Percentiles rank a stretch among this genome's conserved stretches.
These are phyloP conservation scores for Hypanus sabinus DNA, from an alignment of 2,113 vertebrate species.

Conservation along the genomic window DNA sequence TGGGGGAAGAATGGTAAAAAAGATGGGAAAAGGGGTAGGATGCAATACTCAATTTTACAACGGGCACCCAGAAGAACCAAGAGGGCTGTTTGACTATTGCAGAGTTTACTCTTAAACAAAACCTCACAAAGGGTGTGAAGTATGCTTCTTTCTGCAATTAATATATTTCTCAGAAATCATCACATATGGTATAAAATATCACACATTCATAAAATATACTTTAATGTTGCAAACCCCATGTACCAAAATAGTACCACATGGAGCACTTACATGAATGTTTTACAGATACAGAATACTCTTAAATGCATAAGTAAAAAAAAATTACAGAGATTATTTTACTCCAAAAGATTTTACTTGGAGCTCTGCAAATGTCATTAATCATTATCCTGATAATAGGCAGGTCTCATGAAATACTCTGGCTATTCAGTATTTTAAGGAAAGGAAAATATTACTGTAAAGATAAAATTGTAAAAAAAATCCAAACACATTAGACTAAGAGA, in stretches of 20 bases:
- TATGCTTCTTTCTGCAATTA: conserved; percentile 17
- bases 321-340: neutral
- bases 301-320: conserved; percentile 21
- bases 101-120: neutral
- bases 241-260: conserved; percentile 36
- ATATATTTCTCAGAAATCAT: conserved; percentile 27
- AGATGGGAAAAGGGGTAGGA: neutral
- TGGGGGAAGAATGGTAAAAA: too few relatives aligned
- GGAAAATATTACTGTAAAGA: conserved; percentile 21
- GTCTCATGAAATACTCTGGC: neutral
- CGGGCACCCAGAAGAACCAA: neutral
- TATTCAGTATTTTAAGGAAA: conserved; percentile 16
- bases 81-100: neutral
- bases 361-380: conserved; percentile 12
- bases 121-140: conserved; percentile 5
- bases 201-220: conserved; percentile 32
- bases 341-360: neutral
- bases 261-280: conserved; percentile 19
- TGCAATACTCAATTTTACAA: neutral
- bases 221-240: conserved; percentile 32
- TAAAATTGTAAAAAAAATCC: conserved; percentile 4
- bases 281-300: conserved; percentile 30
- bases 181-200: neutral
- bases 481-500: neutral
- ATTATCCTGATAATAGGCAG: neutral